phyloP scores from a whole-genome alignment of 2,888 invertebrate genomes.

The Catocala nupta region DNA sequence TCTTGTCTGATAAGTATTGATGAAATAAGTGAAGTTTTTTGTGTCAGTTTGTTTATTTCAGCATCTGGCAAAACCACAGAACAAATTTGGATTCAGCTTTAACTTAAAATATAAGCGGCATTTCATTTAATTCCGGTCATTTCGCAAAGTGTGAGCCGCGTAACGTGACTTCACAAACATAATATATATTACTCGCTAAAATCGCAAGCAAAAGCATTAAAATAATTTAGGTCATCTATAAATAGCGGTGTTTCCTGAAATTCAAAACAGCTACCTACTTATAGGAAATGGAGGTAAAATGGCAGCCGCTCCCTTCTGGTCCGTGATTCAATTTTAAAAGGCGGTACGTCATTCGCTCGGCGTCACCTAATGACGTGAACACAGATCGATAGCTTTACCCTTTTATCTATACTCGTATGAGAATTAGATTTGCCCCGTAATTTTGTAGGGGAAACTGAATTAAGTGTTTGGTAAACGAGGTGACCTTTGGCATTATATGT shows the following conservation, averaged over 20 bases:
- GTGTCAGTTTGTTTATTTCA: too few species aligned
- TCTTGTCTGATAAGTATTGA: too few species aligned
- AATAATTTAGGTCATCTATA: too few species aligned
- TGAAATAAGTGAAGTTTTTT: too few species aligned
- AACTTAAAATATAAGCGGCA: too few species aligned
- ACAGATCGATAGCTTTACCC: slow-evolving; percentile 26
- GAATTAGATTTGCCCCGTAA: slow-evolving; percentile 9
- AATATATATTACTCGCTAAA: too few species aligned
- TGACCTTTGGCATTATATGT: neutral
- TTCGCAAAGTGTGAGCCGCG: too few species aligned
- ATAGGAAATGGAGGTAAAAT: slow-evolving; percentile 2
- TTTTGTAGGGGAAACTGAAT: neutral
- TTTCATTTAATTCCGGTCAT: too few species aligned
- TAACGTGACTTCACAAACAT: too few species aligned
- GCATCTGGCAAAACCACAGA: too few species aligned
- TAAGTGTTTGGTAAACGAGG: neutral
- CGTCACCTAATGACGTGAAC: slow-evolving; percentile 26
- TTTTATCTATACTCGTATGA: neutral
- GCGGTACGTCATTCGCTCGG: slow-evolving; percentile 7
- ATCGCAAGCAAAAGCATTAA: too few species aligned
- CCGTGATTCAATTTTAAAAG: slow-evolving; percentile 24
- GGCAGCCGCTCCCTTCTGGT: slow-evolving; percentile 9
- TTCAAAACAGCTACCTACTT: neutral
- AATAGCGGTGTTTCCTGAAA: neutral
- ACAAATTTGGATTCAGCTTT: too few species aligned